These are phyloP conservation scores for Chloropsis hardwickii DNA, from an alignment of 2,113 vertebrate species.

Conservation along the genomic window DNA sequence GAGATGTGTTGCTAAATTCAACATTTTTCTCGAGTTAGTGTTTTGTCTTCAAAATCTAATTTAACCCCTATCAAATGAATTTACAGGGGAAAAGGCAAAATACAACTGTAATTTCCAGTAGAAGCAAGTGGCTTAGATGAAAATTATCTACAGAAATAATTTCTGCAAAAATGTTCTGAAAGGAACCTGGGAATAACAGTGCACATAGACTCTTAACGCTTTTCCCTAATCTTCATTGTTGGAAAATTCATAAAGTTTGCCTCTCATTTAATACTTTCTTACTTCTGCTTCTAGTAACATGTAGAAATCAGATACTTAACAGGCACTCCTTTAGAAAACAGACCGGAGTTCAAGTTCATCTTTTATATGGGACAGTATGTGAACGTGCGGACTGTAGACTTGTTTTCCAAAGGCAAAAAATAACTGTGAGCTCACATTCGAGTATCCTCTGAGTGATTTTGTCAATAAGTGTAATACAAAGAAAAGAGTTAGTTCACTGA, in stretches of 20 bases:
- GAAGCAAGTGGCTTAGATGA: not conserved
- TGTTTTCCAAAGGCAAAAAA: not conserved
- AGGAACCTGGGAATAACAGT: not conserved
- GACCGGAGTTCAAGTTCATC: not conserved
- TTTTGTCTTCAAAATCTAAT: not conserved
- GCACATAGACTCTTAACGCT: not conserved
- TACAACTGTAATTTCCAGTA: not conserved
- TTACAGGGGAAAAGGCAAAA: not conserved
- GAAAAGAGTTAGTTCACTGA: not conserved
- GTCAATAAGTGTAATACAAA: not conserved
- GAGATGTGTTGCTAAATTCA: not conserved
- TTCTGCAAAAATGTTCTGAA: not conserved
- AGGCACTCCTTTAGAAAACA: not conserved
- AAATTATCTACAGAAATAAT: not conserved
- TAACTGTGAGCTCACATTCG: not conserved
- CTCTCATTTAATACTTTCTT: not conserved
- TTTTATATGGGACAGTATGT: not conserved
- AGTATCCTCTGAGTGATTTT: not conserved
- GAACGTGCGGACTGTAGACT: not conserved
- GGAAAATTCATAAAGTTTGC: not conserved
- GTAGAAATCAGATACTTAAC: not conserved
- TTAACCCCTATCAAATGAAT: not conserved
- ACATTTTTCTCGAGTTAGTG: fast-evolving
- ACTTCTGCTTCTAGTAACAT: not conserved
- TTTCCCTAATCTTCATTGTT: not conserved